Percentiles rank a stretch among this genome's conserved stretches.
Evolutionary conservation across 2,888 invertebrate genomes (phyloP).

Genomic region (Thymelicus lineola): DNA sequence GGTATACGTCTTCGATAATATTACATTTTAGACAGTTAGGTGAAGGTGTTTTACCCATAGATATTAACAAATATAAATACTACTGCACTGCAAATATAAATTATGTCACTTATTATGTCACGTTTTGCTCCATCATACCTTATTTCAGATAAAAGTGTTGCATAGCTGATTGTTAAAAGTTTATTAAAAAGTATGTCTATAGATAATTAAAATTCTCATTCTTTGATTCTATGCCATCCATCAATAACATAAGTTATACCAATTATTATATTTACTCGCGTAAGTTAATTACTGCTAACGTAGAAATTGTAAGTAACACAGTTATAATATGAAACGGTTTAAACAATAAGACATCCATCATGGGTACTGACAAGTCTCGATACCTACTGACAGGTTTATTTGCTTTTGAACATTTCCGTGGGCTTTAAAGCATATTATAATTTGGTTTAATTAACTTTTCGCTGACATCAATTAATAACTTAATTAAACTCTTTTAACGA

Average conservation of each 20-base stretch:
- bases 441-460: constrained; percentile 3
- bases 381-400: constrained; percentile 2
- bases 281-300: neutral
- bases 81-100: no score
- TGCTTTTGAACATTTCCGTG: neutral
- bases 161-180: no score
- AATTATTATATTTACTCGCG: neutral
- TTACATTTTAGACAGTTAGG: no score
- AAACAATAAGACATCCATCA: constrained; percentile 9
- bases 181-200: no score
- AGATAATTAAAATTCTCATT: no score
- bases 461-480: neutral
- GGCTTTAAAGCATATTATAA: neutral
- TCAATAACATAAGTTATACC: neutral
- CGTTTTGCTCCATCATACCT: no score
- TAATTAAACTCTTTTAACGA: neutral
- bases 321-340: neutral
- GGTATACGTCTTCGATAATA: no score
- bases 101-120: no score
- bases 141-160: no score
- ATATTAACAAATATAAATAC: no score
- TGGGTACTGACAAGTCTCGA: neutral
- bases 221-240: neutral
- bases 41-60: no score
- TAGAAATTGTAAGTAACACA: neutral